phyloP scores from a whole-genome alignment of 2,888 invertebrate genomes.

The Sesia bembeciformis region DNA sequence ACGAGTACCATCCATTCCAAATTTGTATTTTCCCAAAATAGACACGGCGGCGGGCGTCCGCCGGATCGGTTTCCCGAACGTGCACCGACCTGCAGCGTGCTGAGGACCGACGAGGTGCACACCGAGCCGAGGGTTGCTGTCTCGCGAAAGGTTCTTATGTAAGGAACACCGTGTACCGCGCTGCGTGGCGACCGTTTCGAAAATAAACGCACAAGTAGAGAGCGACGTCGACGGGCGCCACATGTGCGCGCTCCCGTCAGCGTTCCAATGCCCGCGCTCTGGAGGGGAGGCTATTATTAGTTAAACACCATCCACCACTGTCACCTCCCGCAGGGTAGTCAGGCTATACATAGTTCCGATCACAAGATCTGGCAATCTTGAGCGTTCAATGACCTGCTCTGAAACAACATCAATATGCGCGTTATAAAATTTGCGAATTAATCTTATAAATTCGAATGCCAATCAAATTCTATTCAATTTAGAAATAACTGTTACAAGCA shows the following conservation, averaged over 20 bases:
- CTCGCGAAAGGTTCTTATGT: conserved; percentile 46
- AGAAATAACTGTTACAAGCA: not conserved
- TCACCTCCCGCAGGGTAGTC: conserved; percentile 73
- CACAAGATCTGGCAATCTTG: conserved; percentile 65
- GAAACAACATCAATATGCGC: conserved; percentile 35
- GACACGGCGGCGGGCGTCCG: conserved; percentile 68
- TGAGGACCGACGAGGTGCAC: conserved; percentile 35
- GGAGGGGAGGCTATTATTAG: conserved; percentile 74
- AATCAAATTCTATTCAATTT: not conserved
- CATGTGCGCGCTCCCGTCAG: conserved; percentile 64
- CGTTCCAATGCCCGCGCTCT: conserved; percentile 54
- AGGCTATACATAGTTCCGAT: conserved; percentile 67
- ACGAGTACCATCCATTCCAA: conserved; percentile 78
- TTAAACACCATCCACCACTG: conserved; percentile 70
- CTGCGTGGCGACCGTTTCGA: conserved; percentile 67
- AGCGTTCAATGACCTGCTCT: conserved; percentile 66
- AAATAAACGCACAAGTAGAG: conserved; percentile 64
- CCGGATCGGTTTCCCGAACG: conserved; percentile 70
- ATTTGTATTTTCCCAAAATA: conserved; percentile 90
- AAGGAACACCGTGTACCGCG: conserved; percentile 60
- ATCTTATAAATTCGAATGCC: not conserved
- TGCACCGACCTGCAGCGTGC: conserved; percentile 64
- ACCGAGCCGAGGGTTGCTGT: conserved; percentile 30
- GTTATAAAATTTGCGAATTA: not conserved
- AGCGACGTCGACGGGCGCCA: conserved; percentile 49